Evolutionary conservation across 2,113 vertebrate species (phyloP), one percentile per base, ranked within the genome.

Genomic region (Mustelus asterias): DNA sequence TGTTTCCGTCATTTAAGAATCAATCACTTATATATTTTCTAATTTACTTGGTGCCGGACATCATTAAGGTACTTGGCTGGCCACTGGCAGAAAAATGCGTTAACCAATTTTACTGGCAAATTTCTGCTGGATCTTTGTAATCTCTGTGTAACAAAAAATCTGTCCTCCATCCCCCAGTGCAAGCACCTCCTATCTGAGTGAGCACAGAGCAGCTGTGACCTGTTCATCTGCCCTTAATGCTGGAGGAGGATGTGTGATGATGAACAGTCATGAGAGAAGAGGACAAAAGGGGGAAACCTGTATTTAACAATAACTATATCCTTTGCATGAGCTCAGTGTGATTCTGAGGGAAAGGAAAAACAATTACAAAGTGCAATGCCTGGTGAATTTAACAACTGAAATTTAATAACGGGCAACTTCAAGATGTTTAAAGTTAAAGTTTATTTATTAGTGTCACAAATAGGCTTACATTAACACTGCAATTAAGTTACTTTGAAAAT

Each of bases 181-280:
- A 67, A 94, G 90, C 90, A 67, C 63, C 60, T 65, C 18, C n/a
- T 94, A 37, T 41, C 48, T 41, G 63, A 37, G 20, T 94, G n/a
- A 67, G n/a, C 37, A 41, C 63, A 94, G 63, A 94, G 37, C 29
- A 65, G n/a, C n/a, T 94, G 90, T 94, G 90, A 67, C 90, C 60
- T 94, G 63, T 69, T 94, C 29, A 29, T 94, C 90, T 94, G 63
- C 60, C 60, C 90, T 94, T 94, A 29, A 6, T 94, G 90, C 60
- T 41, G 60, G n/a, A 37, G n/a, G 63, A 94, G n/a, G 63, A 94
- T 67, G 18, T 67, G 63, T 69, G 90, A 41, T 67, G 29, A 69
- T 67, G 63, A 94, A 37, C 60, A 94, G 8, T 8, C 90, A 94
- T 37, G 63, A 69, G 20, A 94, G 16, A 41, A 69, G 90, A 67